phyloP scores from a whole-genome alignment of 2,113 vertebrate genomes.

The Maccullochella peelii region DNA sequence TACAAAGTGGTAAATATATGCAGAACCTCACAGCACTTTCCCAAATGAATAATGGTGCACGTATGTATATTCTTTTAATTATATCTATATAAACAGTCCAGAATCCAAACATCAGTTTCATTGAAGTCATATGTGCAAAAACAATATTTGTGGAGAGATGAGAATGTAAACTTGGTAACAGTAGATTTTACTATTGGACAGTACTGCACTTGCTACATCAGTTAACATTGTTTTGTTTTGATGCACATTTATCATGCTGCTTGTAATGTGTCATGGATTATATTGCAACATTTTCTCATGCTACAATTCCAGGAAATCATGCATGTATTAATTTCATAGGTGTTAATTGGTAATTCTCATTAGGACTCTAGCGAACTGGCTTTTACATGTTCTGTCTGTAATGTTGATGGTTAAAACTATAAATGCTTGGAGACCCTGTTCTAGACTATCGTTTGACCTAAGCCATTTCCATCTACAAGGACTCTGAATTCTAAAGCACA shows the following conservation, averaged over 20 bases:
- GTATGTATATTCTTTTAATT: conserved; percentile 13
- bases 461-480: background rate
- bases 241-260: conserved; percentile 44
- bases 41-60: conserved; percentile 12
- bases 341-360: background rate
- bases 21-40: conserved; percentile 31
- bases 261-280: conserved; percentile 19
- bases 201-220: conserved; percentile 3
- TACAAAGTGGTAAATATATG: background rate
- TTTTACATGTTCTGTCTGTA: background rate
- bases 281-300: background rate
- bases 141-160: background rate
- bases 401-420: conserved; percentile 11
- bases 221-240: conserved; percentile 15
- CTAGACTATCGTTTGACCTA: background rate
- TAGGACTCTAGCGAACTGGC: background rate
- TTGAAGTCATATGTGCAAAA: background rate
- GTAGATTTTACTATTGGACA: background rate
- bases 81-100: background rate
- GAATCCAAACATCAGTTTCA: background rate
- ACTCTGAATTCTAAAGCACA: background rate
- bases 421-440: background rate
- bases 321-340: background rate
- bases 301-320: background rate
- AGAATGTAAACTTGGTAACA: background rate